phyloP scores from a whole-genome alignment of 1,140 invertebrate species.

The Zaprionus ghesquierei region DNA sequence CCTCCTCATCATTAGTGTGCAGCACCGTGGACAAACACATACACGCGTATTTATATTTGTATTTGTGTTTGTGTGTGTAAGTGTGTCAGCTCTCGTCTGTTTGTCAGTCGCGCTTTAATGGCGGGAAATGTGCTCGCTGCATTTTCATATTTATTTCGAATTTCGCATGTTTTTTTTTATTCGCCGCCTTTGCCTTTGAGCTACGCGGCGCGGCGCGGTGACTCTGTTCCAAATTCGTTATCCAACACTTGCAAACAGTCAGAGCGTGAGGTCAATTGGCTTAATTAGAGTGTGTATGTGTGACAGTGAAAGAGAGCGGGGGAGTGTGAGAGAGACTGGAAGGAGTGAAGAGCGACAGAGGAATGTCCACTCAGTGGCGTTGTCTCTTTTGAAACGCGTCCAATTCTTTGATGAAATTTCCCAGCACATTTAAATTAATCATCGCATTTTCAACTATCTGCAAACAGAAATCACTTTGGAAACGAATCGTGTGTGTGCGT shows the following conservation, averaged over 20 bases:
- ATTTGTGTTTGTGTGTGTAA: neutral
- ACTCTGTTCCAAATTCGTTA: slow-evolving; percentile 28
- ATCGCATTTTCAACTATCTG: slow-evolving; percentile 14
- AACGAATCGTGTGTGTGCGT: neutral
- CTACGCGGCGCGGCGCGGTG: too few species aligned
- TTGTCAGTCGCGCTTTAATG: slow-evolving; percentile 41
- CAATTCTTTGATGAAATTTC: neutral
- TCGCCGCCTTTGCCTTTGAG: too few species aligned
- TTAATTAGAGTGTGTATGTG: slow-evolving; percentile 80
- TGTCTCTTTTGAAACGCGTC: slow-evolving; percentile 3
- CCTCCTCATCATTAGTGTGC: slow-evolving; percentile 68
- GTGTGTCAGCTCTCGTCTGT: slow-evolving; percentile 44
- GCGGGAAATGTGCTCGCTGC: slow-evolving; percentile 11
- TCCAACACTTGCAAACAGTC: slow-evolving; percentile 52
- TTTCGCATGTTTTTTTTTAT: slow-evolving; percentile 23
- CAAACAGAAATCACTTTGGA: slow-evolving; percentile 12
- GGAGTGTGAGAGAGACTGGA: neutral
- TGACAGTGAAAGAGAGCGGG: slow-evolving; percentile 44
- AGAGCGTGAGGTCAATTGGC: slow-evolving; percentile 73
- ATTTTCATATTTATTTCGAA: slow-evolving; percentile 60
- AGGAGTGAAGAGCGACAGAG: neutral
- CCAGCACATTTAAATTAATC: slow-evolving; percentile 13
- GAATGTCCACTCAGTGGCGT: slow-evolving; percentile 6
- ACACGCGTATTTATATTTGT: neutral
- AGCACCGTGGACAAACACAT: slow-evolving; percentile 14